These are phyloP conservation scores for Cactoblastis cactorum DNA, from an alignment of 2,888 invertebrate species.

Conservation along the genomic window DNA sequence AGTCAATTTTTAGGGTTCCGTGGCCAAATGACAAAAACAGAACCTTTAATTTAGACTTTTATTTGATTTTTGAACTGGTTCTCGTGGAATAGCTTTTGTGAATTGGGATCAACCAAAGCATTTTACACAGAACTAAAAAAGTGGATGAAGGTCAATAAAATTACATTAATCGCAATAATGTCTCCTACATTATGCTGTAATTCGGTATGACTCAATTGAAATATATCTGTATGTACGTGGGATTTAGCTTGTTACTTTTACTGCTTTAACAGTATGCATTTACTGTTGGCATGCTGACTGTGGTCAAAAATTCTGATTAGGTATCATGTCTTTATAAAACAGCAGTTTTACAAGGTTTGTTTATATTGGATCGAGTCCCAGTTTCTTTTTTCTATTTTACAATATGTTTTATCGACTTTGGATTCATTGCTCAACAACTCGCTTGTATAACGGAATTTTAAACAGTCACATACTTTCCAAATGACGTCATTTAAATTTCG, in stretches of 20 bases:
- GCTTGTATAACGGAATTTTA: constrained; percentile 56
- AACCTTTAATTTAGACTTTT: no score
- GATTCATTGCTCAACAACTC: constrained; percentile 21
- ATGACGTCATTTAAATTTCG: constrained; percentile 67
- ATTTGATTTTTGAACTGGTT: no score
- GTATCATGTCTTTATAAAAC: no score
- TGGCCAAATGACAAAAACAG: no score
- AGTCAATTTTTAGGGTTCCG: no score
- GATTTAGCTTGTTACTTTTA: background rate
- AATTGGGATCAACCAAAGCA: no score
- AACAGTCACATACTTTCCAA: constrained; percentile 67
- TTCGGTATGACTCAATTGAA: background rate
- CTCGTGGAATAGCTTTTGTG: no score
- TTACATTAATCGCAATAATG: constrained; percentile 28
- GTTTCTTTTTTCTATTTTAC: no score
- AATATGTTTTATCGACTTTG: constrained; percentile 30
- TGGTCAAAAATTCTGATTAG: background rate
- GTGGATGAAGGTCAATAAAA: constrained; percentile 47
- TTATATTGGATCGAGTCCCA: no score
- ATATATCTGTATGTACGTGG: background rate
- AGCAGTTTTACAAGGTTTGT: no score
- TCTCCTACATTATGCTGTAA: constrained; percentile 15
- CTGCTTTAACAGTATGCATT: background rate
- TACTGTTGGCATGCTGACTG: background rate
- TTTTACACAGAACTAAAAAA: no score